Evolutionary conservation across 2,888 invertebrate species (phyloP), one percentile per base, ranked within the genome.

Genomic region (Linnaemya vulpina): DNA sequence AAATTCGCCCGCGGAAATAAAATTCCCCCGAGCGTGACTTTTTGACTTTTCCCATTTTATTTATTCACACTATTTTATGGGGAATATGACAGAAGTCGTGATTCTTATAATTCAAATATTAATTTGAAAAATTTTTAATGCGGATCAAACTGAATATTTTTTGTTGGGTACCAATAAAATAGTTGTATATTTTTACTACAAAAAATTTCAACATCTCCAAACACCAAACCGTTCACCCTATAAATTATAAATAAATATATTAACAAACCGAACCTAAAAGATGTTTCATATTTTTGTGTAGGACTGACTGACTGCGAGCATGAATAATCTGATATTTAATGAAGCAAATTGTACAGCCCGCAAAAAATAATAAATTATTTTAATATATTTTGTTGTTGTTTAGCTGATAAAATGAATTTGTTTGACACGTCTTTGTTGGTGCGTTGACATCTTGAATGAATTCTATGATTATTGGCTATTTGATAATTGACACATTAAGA

Each of bases 401-500:
- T 20, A 25, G 17, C 17, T 53, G 7, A 65, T 75, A 65, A n/a
- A n/a, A 53, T 53, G 35, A 76, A 76, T 77, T 38, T 25, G 15
- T 62, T 71, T 55, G 20, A 58, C 25, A 25, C 3, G 3, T 71
- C 7, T 76, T 9, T 68, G 63, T 38, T 71, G 40, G n/a, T 55
- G 46, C 38, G 46, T 38, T 70, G 58, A 70, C 55, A 78, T 43
- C 20, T 40, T 11, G 46, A 38, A 53, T 22, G 35, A n/a, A 62
- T 62, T 74, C 67, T 73, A 49, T 65, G 60, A 38, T 71, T 58
- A 55, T 43, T 73, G 51, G 20, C 53, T 68, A 46, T 40, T 74
- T 83, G 62, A 74, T 74, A 78, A 78, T 62, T 74, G 63, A 70
- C 68, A 76, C 40, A 76, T 75, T 38, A 13, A 8, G 9, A 40